Evolutionary conservation across 2,888 invertebrate genomes (phyloP).

Genomic region (Alloscopus bannaensis): DNA sequence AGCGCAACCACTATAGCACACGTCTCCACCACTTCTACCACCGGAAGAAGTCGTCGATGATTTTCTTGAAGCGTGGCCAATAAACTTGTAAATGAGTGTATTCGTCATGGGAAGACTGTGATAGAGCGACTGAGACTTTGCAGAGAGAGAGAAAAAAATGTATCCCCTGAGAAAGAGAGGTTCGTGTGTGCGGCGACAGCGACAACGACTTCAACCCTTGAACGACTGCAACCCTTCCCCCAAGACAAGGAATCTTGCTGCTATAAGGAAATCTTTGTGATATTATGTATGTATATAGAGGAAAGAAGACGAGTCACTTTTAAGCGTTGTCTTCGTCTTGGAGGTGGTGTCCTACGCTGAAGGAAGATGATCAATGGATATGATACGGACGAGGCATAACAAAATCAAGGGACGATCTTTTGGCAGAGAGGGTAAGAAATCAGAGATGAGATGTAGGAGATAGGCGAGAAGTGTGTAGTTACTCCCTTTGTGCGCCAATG

Average conservation of each 20-base stretch:
- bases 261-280: too few relatives aligned
- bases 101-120: constrained; percentile 62
- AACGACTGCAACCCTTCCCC: constrained; percentile 13
- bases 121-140: constrained; percentile 37
- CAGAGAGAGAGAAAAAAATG: too few relatives aligned
- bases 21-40: constrained; percentile 25
- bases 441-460: too few relatives aligned
- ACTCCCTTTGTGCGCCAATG: too few relatives aligned
- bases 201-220: too few relatives aligned
- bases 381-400: constrained; percentile 30
- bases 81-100: constrained; percentile 53
- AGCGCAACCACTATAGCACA: constrained; percentile 13
- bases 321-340: constrained; percentile 2
- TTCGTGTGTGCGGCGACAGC: too few relatives aligned
- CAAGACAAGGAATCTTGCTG: not conserved
- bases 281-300: too few relatives aligned
- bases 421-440: too few relatives aligned
- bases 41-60: constrained; percentile 45
- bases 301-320: constrained; percentile 3
- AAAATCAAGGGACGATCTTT: too few relatives aligned
- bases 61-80: constrained; percentile 55
- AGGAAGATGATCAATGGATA: constrained; percentile 31
- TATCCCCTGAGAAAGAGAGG: constrained; percentile 7
- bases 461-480: too few relatives aligned
- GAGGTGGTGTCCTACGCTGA: not conserved